Percentiles rank a stretch among this genome's conserved stretches.
These are phyloP conservation scores for Magallana gigas DNA, from an alignment of 1,140 invertebrate genomes.

Conservation along the genomic window DNA sequence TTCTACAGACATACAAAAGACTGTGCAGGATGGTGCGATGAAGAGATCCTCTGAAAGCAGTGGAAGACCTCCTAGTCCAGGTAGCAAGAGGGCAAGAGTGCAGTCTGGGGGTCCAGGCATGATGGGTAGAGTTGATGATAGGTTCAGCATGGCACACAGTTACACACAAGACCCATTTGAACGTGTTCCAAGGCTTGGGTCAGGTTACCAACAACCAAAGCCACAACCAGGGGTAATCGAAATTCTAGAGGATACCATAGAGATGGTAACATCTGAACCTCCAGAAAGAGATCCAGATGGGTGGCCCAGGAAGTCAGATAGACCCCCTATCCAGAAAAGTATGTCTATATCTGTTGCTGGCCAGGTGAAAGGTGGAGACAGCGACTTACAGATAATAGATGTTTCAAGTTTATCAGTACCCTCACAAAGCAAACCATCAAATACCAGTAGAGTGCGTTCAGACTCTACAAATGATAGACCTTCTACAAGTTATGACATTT, in stretches of 20 bases:
- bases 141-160: conserved; percentile 56
- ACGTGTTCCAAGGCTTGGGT: conserved; percentile 49
- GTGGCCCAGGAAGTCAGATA: conserved; percentile 45
- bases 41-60: conserved; percentile 45
- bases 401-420: conserved; percentile 27
- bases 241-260: conserved; percentile 54
- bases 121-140: conserved; percentile 52
- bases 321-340: conserved; percentile 47
- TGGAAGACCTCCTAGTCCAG: conserved; percentile 51
- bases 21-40: conserved; percentile 52
- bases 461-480: conserved; percentile 7
- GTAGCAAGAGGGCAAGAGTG: conserved; percentile 50
- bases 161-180: conserved; percentile 54
- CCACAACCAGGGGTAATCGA: conserved; percentile 53
- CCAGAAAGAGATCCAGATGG: conserved; percentile 46
- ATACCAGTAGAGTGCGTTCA: background rate
- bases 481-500: background rate
- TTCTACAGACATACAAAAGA: conserved; percentile 55
- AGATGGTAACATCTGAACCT: conserved; percentile 52
- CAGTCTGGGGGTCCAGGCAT: conserved; percentile 39
- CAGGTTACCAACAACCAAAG: conserved; percentile 25
- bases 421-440: background rate
- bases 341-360: conserved; percentile 53
- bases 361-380: conserved; percentile 35
- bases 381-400: conserved; percentile 53